phyloP scores from a whole-genome alignment of 1,140 invertebrate species.

The Episyrphus balteatus region DNA sequence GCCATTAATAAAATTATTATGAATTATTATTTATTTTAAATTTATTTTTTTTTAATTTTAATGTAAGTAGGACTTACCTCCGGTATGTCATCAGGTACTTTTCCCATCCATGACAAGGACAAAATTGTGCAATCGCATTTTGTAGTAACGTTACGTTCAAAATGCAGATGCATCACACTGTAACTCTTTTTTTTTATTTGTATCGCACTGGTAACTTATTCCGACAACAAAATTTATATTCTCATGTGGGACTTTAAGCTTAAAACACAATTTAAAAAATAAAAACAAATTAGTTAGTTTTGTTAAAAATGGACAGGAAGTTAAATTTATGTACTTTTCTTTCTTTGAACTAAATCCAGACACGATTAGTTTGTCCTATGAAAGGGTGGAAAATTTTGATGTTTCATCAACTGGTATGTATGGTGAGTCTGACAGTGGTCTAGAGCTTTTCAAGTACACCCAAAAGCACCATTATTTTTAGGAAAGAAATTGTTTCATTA shows the following conservation, averaged over 20 bases:
- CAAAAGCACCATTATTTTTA: too few species aligned
- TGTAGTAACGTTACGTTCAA: slow-evolving; percentile 84
- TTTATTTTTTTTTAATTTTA: background rate
- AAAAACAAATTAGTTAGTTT: too few species aligned
- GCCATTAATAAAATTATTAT: too few species aligned
- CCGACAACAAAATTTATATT: too few species aligned
- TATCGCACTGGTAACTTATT: too few species aligned
- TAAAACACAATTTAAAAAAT: too few species aligned
- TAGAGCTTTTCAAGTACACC: too few species aligned
- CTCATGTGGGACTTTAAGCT: background rate
- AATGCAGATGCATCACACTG: slow-evolving; percentile 70
- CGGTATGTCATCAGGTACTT: slow-evolving; percentile 87
- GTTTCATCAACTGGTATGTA: too few species aligned
- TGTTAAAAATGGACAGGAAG: background rate
- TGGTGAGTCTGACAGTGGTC: too few species aligned
- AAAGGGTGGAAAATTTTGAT: too few species aligned
- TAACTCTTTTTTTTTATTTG: slow-evolving; percentile 4
- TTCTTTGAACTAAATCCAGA: background rate
- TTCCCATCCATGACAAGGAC: slow-evolving; percentile 95
- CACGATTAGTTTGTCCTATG: background rate
- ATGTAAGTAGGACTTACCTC: slow-evolving; percentile 60
- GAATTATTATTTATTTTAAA: background rate
- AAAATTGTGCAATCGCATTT: slow-evolving; percentile 91
- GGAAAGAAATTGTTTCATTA: too few species aligned
- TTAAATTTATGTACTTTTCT: background rate